A percentile compares a stretch with the other conserved stretches of the same genome.
These are phyloP conservation scores for Heliconius aoede DNA, from an alignment of 2,888 invertebrate species.

Conservation along the genomic window DNA sequence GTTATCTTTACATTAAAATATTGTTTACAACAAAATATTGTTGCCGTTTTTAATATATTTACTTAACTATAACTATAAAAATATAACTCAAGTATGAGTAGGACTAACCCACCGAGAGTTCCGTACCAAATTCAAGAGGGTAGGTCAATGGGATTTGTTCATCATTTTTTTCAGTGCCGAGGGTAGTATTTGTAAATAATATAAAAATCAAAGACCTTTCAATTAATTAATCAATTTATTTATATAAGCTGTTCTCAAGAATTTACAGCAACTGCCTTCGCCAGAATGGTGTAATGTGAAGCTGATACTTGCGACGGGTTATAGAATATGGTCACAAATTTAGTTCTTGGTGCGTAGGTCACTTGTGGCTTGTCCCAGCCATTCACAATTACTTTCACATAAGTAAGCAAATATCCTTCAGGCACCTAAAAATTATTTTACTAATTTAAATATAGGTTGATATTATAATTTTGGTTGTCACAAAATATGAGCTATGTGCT, in stretches of 20 bases:
- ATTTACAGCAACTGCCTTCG: background rate
- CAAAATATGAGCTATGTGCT: too few species aligned
- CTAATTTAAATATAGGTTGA: too few species aligned
- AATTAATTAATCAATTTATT: background rate
- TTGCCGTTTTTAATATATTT: too few species aligned
- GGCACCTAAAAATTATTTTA: too few species aligned
- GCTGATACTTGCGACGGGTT: background rate
- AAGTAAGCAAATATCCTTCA: background rate
- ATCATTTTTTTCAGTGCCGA: too few species aligned
- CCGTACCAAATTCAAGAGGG: too few species aligned
- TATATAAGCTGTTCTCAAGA: background rate
- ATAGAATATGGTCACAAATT: background rate
- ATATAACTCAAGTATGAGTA: too few species aligned
- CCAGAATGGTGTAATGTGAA: background rate
- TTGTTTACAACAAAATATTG: background rate
- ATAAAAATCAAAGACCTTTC: slow-evolving; percentile 3
- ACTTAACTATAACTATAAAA: too few species aligned
- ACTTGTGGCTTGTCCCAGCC: background rate
- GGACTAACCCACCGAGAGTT: too few species aligned
- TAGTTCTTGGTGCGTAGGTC: background rate
- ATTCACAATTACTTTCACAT: background rate
- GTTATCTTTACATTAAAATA: background rate
- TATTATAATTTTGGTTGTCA: too few species aligned
- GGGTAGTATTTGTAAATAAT: too few species aligned
- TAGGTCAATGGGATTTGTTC: too few species aligned